Percentiles rank a stretch among this genome's conserved stretches.
These are phyloP conservation scores for Magallana angulata DNA, from an alignment of 1,140 invertebrate species.

Conservation along the genomic window DNA sequence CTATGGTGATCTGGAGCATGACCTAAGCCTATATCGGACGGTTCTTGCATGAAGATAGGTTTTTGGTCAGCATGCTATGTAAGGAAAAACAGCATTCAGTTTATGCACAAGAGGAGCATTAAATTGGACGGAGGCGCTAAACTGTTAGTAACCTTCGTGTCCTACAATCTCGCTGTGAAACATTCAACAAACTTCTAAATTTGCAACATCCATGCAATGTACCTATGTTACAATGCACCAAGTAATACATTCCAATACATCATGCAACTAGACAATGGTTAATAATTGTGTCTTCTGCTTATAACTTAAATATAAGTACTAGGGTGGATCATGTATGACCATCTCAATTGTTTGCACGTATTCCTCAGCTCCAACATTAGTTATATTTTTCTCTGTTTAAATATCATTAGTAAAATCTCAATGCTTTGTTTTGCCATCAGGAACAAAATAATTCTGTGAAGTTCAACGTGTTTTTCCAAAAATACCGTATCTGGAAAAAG, in stretches of 20 bases:
- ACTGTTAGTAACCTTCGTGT: neutral
- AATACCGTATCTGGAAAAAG: too few species aligned
- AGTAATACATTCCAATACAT: slow-evolving; percentile 16
- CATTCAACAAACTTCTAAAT: neutral
- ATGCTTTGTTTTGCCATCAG: too few species aligned
- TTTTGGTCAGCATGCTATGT: slow-evolving; percentile 82
- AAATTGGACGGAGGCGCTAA: neutral
- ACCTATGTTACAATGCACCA: neutral
- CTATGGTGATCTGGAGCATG: slow-evolving; percentile 65
- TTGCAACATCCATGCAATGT: slow-evolving; percentile 24
- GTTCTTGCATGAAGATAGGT: slow-evolving; percentile 93
- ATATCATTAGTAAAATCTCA: too few species aligned
- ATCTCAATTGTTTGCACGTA: too few species aligned
- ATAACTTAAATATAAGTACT: too few species aligned
- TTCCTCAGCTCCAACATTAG: too few species aligned
- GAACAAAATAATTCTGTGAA: too few species aligned
- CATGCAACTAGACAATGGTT: neutral
- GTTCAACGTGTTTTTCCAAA: too few species aligned
- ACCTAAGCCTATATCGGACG: slow-evolving; percentile 72
- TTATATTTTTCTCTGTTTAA: too few species aligned
- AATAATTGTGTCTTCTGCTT: neutral
- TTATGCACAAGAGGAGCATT: slow-evolving; percentile 42
- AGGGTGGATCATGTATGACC: too few species aligned
- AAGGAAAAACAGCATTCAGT: slow-evolving; percentile 56
- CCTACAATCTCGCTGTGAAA: neutral